Base-by-base conservation (phyloP, 2,888 invertebrate species). In the Bhutanitis thaidina region DNA sequence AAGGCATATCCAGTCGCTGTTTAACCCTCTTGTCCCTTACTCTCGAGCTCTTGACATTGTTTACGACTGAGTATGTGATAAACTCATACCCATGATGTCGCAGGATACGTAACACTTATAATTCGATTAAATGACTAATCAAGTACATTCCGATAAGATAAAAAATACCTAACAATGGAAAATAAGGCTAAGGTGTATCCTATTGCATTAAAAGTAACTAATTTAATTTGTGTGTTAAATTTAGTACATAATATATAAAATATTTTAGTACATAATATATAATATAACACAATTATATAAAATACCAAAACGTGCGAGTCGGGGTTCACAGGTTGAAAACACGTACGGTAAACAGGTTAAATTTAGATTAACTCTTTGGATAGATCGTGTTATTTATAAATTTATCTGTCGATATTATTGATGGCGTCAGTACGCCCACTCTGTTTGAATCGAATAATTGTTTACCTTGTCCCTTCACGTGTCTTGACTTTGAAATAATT, bases 11-110 rank as follows among this genome's bases (percentile, higher is more conserved):
- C 13, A 20, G 70, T 65, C 10, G 70, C 65, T 27, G 27, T 54
- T 70, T 71, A 72, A 72, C 76, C 74, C 70, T 67, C 57, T 30
- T 30, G 43, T 30, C 37, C 30, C 43, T 55, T 68, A 72, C 64
- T 71, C 80, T 80, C 80, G 80, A 81, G 72, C 64, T 71, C 80
- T 80, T 81, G 80, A 81, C 80, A 79, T 81, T 82, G 74, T 55
- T 40, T 46, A 16, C 39, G 41, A 10, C 29, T 7, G 32, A 32
- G 29, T 36, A 45, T 38, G 30, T 27, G 39, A 34, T 12, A 5
- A 35, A 29, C 34, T n/a, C 29, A 20, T n/a, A n/a, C n/a, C 2
- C 10, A 10, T 10, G 10, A 10, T 30, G 30, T 9, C 10, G 10
- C n/a, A 0, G 3, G 8, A 32, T 12, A 2, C 32, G 12, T 32